These are phyloP conservation scores for Pangasius djambal DNA, from an alignment of 2,797 vertebrate species.

Conservation along the genomic window DNA sequence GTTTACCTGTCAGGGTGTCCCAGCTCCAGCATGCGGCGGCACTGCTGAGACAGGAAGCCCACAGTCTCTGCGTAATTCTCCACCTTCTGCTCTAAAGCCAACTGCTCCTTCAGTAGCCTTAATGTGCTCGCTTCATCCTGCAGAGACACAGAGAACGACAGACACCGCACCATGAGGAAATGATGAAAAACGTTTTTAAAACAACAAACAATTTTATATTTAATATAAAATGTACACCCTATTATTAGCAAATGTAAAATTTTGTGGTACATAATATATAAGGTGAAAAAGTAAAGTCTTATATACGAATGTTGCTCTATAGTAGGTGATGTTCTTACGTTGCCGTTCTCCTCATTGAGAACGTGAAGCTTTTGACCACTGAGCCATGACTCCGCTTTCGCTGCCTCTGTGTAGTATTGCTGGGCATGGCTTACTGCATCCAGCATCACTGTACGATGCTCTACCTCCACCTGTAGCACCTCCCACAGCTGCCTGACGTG, in stretches of 20 bases:
- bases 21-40: slow-evolving; percentile 83
- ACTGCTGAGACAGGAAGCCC: slow-evolving; percentile 86
- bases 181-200: background rate
- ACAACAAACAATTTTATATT: background rate
- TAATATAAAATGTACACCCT: too few relatives aligned
- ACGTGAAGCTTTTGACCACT: slow-evolving; percentile 91
- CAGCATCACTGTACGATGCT: slow-evolving; percentile 81
- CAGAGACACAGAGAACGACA: background rate
- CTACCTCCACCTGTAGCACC: slow-evolving; percentile 81
- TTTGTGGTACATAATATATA: background rate
- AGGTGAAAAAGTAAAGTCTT: background rate
- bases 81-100: slow-evolving; percentile 89
- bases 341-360: slow-evolving; percentile 89
- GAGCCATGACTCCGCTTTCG: slow-evolving; percentile 92
- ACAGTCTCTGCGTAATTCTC: slow-evolving; percentile 88
- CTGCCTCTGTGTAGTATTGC: slow-evolving; percentile 87
- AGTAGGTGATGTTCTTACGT: slow-evolving; percentile 64
- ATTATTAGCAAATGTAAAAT: background rate
- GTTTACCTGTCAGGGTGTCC: slow-evolving; percentile 90
- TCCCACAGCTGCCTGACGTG: slow-evolving; percentile 84
- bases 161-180: background rate
- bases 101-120: slow-evolving; percentile 88
- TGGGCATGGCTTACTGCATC: slow-evolving; percentile 82
- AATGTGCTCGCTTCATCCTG: slow-evolving; percentile 75
- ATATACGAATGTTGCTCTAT: background rate